phyloP scores from a whole-genome alignment of 2,113 vertebrate genomes.

The Microtus pennsylvanicus region DNA sequence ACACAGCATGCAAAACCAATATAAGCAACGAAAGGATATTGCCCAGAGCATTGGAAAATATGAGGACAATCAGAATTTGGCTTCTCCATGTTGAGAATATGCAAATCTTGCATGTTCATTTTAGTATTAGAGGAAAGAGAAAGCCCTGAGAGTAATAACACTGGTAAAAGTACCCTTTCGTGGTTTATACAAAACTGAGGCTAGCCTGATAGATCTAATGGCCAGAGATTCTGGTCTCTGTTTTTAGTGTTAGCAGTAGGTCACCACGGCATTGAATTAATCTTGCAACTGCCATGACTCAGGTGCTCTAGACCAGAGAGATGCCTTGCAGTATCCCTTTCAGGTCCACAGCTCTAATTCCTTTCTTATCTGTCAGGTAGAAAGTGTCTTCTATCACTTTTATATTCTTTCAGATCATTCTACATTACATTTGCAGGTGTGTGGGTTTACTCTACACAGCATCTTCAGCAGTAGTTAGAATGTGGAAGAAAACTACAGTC shows the following conservation, averaged over 20 bases:
- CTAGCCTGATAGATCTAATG: not conserved
- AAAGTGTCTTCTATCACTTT: not conserved
- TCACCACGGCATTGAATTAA: not conserved
- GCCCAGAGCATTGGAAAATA: not conserved
- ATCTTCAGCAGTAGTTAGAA: not conserved
- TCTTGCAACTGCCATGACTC: not conserved
- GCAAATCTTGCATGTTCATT: not conserved
- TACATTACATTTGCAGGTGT: not conserved
- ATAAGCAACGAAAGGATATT: not conserved
- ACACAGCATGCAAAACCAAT: not conserved
- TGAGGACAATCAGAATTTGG: not conserved
- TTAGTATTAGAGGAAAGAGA: not conserved
- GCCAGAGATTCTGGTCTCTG: not conserved
- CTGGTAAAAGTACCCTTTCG: not conserved
- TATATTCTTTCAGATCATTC: not conserved
- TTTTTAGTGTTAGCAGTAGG: not conserved
- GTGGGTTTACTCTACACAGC: not conserved
- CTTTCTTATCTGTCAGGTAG: not conserved
- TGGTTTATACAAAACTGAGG: not conserved
- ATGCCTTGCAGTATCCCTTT: not conserved
- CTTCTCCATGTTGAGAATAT: not conserved
- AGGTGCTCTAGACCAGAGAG: not conserved
- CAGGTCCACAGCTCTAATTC: not conserved
- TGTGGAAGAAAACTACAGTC: not conserved
- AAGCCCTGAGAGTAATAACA: not conserved